These are phyloP conservation scores for Hippoglossus hippoglossus DNA, from an alignment of 2,797 vertebrate genomes.

Conservation along the genomic window DNA sequence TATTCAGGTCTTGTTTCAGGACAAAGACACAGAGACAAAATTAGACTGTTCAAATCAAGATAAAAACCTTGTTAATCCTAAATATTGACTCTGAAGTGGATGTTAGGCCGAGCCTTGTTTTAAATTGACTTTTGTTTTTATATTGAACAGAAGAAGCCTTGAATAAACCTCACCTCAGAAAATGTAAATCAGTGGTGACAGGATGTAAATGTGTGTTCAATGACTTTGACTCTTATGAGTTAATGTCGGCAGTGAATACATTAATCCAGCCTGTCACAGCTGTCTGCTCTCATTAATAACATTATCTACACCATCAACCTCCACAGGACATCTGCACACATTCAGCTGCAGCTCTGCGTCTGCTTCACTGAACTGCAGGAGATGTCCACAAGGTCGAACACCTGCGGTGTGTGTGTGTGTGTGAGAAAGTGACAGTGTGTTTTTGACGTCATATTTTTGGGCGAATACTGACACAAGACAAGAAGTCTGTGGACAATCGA, in stretches of 20 bases:
- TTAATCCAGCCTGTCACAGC: slow-evolving; percentile 40
- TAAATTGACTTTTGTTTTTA: neutral
- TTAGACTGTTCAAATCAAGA: neutral
- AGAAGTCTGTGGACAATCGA: neutral
- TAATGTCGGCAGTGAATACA: slow-evolving; percentile 32
- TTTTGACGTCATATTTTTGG: neutral
- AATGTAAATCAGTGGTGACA: neutral
- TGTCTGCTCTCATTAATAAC: slow-evolving; percentile 53
- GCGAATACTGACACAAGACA: neutral
- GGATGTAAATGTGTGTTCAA: slow-evolving; percentile 24
- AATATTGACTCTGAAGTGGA: neutral
- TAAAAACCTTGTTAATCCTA: neutral
- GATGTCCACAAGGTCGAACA: slow-evolving; percentile 28
- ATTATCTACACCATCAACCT: slow-evolving; percentile 46
- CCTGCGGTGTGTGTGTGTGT: slow-evolving; percentile 2
- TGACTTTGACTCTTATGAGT: slow-evolving; percentile 8
- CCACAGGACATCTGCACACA: slow-evolving; percentile 39
- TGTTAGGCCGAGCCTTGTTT: neutral
- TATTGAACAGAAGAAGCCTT: neutral
- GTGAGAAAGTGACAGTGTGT: neutral
- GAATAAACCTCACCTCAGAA: neutral
- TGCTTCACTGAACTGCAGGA: slow-evolving; percentile 31
- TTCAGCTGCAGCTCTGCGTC: slow-evolving; percentile 24
- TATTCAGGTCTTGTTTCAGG: too few relatives aligned
- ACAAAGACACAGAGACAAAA: too few relatives aligned